Evolutionary conservation across 2,113 vertebrate genomes (phyloP), one percentile per base, ranked within the genome.

Genomic region (Otocyon megalotis): DNA sequence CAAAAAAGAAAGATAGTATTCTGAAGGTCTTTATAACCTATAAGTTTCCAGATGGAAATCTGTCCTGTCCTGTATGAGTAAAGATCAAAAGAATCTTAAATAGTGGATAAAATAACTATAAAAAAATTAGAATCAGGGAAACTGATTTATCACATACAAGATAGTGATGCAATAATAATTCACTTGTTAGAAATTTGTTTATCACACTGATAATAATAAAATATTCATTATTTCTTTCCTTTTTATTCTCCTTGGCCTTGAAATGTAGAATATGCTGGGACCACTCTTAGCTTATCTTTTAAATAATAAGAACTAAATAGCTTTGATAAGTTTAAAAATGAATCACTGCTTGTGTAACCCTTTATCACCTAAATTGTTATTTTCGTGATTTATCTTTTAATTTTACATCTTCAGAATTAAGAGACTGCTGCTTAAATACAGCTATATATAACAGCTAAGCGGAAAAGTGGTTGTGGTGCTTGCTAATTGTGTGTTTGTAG

Each of bases 371-470:
- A 43, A 96, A 90, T 97, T 93, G 67, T 89, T 92, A 56, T 48
- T 85, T 86, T 37, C n/a, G 20, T 83, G 74, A 86, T 56, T 97
- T 92, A 53, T 71, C 88, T 97, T 85, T 96, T 97, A 92, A 96
- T 97, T 98, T 97, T 97, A 93, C 97, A 93, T 97, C 83, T 97
- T 95, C 53, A 81, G 94, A 96, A 98, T 97, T 98, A 93, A 97
- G 91, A 72, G 79, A 92, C 71, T 97, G 93, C 96, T 97, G 81
- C 82, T 93, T 92, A 96, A 92, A 81, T 71, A 65, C 62, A 90
- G 65, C 79, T 84, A 60, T 80, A 19, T 96, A 53, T 97, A 93
- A 93, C 90, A 94, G 63, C 92, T 60, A 94, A 97, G 94, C 91
- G 82, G 54, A 90, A 90, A 87, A 76, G 63, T 62, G 65, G 87